These are phyloP conservation scores for Pollenia griseotomentosa DNA, from an alignment of 2,888 invertebrate species.

Conservation along the genomic window DNA sequence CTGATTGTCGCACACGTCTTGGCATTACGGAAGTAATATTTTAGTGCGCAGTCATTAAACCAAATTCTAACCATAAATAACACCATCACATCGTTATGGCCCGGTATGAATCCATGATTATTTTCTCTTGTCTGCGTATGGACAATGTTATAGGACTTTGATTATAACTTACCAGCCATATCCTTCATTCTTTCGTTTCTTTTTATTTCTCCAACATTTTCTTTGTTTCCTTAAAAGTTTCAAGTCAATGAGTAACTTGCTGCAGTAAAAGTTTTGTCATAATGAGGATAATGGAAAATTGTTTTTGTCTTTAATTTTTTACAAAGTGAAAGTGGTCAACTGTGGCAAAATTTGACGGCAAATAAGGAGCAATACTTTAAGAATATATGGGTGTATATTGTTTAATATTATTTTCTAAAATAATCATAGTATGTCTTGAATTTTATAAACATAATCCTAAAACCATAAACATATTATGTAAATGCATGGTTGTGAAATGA, in stretches of 20 bases:
- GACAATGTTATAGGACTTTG: constrained; percentile 51
- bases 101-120: constrained; percentile 26
- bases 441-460: too few relatives aligned
- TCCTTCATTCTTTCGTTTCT: constrained; percentile 11
- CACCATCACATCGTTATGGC: constrained; percentile 73
- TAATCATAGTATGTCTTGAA: too few relatives aligned
- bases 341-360: constrained; percentile 9
- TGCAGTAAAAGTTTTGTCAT: constrained; percentile 55
- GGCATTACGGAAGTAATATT: constrained; percentile 75
- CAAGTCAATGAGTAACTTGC: constrained; percentile 37
- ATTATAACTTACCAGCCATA: constrained; percentile 59
- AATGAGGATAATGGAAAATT: constrained; percentile 11
- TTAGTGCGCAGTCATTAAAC: constrained; percentile 80
- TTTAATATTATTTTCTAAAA: too few relatives aligned
- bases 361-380: background rate
- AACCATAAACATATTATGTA: too few relatives aligned
- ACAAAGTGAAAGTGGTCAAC: constrained; percentile 60
- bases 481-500: too few relatives aligned
- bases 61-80: constrained; percentile 81
- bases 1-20: constrained; percentile 68
- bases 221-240: constrained; percentile 30
- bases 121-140: constrained; percentile 18
- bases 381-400: too few relatives aligned
- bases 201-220: constrained; percentile 11
- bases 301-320: constrained; percentile 9